These are phyloP conservation scores for Gobio gobio DNA, from an alignment of 2,113 vertebrate species.

Conservation along the genomic window DNA sequence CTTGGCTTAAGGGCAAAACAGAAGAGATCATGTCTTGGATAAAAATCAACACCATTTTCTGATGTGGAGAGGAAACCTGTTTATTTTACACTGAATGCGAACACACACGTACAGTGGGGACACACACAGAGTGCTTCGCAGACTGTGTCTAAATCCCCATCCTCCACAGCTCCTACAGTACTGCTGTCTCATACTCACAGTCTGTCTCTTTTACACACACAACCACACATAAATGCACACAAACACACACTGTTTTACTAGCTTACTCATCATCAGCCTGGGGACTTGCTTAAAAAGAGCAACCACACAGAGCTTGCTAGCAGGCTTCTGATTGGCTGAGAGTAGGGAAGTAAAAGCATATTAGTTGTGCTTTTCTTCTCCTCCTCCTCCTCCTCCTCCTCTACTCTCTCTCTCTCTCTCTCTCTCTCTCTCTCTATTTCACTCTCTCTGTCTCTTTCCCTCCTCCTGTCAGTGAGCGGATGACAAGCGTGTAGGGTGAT, in stretches of 20 bases:
- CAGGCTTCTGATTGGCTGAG: slow-evolving; percentile 50
- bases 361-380: slow-evolving; percentile 38
- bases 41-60: background rate
- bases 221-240: background rate
- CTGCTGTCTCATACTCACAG: slow-evolving; percentile 23
- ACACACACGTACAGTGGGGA: background rate
- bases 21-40: background rate
- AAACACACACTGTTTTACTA: slow-evolving; percentile 24
- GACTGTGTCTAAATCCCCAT: background rate
- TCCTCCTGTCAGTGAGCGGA: slow-evolving; percentile 60
- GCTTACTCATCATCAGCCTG: slow-evolving; percentile 43
- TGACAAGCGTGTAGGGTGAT: slow-evolving; percentile 74
- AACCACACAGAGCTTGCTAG: slow-evolving; percentile 21
- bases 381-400: background rate
- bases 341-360: slow-evolving; percentile 31
- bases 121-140: background rate
- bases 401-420: background rate
- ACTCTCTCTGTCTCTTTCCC: slow-evolving; percentile 36
- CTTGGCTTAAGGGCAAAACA: background rate
- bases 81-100: background rate
- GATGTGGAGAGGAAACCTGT: background rate
- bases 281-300: slow-evolving; percentile 45
- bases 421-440: slow-evolving; percentile 1
- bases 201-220: slow-evolving; percentile 14
- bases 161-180: slow-evolving; percentile 18